These are phyloP conservation scores for Augiades crinisus DNA, from an alignment of 2,888 invertebrate genomes.

Conservation along the genomic window DNA sequence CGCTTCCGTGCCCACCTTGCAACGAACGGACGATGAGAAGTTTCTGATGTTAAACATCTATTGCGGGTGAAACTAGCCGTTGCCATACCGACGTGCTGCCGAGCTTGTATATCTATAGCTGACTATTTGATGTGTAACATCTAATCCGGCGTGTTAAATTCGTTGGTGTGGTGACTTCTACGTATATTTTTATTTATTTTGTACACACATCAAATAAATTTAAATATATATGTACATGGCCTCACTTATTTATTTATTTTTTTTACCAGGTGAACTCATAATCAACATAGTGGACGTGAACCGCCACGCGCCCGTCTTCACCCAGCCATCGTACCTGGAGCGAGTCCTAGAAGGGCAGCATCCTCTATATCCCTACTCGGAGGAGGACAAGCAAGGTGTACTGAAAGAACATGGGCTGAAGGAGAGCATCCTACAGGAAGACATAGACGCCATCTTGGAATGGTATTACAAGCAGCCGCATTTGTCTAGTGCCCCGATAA, in stretches of 20 bases:
- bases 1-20: no score
- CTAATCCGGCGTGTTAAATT: no score
- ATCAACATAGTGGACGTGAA: conserved; percentile 87
- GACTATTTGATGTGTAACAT: no score
- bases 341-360: conserved; percentile 56
- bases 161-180: no score
- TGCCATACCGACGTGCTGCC: no score
- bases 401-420: conserved; percentile 52
- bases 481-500: conserved; percentile 55
- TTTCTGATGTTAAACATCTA: no score
- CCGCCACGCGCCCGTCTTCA: conserved; percentile 82
- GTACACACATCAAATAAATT: neutral
- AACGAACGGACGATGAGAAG: conserved; percentile 87
- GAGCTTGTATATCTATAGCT: no score
- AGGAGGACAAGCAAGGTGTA: conserved; percentile 51
- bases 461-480: conserved; percentile 65
- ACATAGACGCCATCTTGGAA: conserved; percentile 56
- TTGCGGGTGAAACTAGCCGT: no score
- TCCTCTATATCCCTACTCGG: conserved; percentile 43
- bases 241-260: neutral
- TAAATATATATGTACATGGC: no score
- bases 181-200: no score
- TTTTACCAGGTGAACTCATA: conserved; percentile 76
- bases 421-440: conserved; percentile 53
- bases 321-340: conserved; percentile 65